Evolutionary conservation across 2,888 invertebrate genomes (phyloP).

Genomic region (Oithona nana): DNA sequence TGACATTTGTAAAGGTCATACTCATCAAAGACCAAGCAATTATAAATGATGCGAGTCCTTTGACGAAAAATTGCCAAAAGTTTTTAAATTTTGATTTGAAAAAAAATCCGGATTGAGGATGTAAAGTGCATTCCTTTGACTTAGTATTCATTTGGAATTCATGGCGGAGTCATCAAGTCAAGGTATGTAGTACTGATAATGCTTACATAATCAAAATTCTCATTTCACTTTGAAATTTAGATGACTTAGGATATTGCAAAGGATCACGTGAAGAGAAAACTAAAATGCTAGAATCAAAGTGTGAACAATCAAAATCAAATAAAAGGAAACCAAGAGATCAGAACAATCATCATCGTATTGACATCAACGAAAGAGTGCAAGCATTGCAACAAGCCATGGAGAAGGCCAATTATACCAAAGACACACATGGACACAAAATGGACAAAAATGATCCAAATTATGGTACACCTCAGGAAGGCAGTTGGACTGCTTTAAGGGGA

Average conservation of each 20-base stretch:
- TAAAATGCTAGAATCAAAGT: background rate
- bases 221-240: too few relatives aligned
- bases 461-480: slow-evolving; percentile 14
- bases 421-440: background rate
- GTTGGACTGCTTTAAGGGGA: background rate
- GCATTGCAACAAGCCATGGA: background rate
- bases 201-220: too few relatives aligned
- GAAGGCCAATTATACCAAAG: background rate
- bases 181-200: too few relatives aligned
- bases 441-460: slow-evolving; percentile 13
- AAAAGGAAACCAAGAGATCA: background rate
- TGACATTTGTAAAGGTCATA: too few relatives aligned
- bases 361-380: background rate
- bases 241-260: background rate
- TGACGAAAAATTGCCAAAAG: too few relatives aligned
- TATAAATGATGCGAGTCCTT: too few relatives aligned
- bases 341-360: background rate
- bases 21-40: too few relatives aligned
- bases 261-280: background rate
- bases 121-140: too few relatives aligned
- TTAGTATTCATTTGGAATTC: too few relatives aligned
- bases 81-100: too few relatives aligned
- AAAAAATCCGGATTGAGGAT: too few relatives aligned
- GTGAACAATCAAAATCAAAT: background rate
- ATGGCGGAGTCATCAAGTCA: too few relatives aligned